Base-by-base conservation (phyloP, 2,113 vertebrate genomes). In the Ellobius talpinus region DNA sequence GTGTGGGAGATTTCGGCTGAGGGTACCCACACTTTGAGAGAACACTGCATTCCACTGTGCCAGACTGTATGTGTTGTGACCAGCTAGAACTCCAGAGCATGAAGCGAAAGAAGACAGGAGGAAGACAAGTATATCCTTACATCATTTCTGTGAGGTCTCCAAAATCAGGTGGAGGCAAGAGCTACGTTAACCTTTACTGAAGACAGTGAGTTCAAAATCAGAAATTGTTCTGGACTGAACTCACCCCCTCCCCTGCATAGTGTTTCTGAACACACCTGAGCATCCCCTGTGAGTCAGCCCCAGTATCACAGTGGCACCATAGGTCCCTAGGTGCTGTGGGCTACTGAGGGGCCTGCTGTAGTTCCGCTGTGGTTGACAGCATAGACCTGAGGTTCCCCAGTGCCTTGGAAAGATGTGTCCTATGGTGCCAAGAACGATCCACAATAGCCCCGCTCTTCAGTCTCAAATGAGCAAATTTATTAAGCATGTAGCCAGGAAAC, bases 91-190 rank as follows among this genome's bases (percentile, higher is more conserved):
- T 63, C 52, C 39, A 76, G 63, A 65, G 66, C 42, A 33, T 26
- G 36, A 95, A 36, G 93, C 36, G 47, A 78, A 31, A 39, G 36
- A 47, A 19, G 66, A 72, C 63, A 93, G 87, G n/a, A 79, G 26
- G 13, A 36, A 65, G 73, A 39, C 10, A 7, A 6, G 17, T 11
- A 29, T 45, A 36, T 58, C 42, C 68, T 85, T 89, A 36, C 61
- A 33, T 9, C 4, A 2, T 68, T 79, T 88, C 31, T 10, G 2
- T 1, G 42, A 81, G 42, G 23, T 36, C 72, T 87, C 52, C 42
- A 65, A 24, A 13, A 5, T 58, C 72, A 39, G 33, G 1, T 5
- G 12, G 13, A 1, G 36, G 19, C 63, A 9, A 65, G 23, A 78
- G 24, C 76, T 86, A 12, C 21, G 0, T 9, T 92, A 7, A 50